These are phyloP conservation scores for Dynastes grantii DNA, from an alignment of 2,888 invertebrate species.

Conservation along the genomic window DNA sequence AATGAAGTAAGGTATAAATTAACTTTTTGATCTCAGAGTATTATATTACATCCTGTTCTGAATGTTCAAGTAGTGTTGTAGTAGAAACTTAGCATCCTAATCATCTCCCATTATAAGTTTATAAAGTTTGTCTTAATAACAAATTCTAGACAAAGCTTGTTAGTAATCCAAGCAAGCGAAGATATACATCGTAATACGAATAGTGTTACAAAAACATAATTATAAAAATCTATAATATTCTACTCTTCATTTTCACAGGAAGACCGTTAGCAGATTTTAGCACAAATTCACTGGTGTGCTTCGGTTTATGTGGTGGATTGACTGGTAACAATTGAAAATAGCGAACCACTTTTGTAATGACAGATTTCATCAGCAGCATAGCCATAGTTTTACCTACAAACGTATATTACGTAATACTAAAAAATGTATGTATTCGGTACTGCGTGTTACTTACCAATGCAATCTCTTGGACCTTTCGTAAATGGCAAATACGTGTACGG, in stretches of 20 bases:
- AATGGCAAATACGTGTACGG: slow-evolving; percentile 69
- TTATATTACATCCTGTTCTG: too few relatives aligned
- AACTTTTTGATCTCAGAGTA: too few relatives aligned
- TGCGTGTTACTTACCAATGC: slow-evolving; percentile 13
- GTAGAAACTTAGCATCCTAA: too few relatives aligned
- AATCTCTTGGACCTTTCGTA: slow-evolving; percentile 54
- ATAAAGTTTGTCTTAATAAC: too few relatives aligned
- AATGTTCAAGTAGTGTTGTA: too few relatives aligned
- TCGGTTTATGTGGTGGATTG: slow-evolving; percentile 30
- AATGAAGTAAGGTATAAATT: too few relatives aligned
- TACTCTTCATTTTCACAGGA: slow-evolving; percentile 41
- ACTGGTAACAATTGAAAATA: slow-evolving; percentile 43
- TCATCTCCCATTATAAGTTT: too few relatives aligned
- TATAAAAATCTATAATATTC: slow-evolving; percentile 1
- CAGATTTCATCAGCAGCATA: slow-evolving; percentile 46
- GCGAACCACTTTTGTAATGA: slow-evolving; percentile 38
- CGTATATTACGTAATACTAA: not conserved
- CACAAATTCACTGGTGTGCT: slow-evolving; percentile 23
- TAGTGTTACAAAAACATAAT: not conserved
- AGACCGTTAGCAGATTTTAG: slow-evolving; percentile 50
- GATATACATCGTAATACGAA: slow-evolving; percentile 35
- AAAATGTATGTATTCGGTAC: not conserved
- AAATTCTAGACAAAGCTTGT: too few relatives aligned
- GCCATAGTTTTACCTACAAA: slow-evolving; percentile 46
- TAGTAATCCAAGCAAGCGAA: slow-evolving; percentile 24